Percentiles rank a stretch among this genome's conserved stretches.
Conservation (phyloP, 2,113 vertebrate genomes). For the Canis aureus region DNA sequence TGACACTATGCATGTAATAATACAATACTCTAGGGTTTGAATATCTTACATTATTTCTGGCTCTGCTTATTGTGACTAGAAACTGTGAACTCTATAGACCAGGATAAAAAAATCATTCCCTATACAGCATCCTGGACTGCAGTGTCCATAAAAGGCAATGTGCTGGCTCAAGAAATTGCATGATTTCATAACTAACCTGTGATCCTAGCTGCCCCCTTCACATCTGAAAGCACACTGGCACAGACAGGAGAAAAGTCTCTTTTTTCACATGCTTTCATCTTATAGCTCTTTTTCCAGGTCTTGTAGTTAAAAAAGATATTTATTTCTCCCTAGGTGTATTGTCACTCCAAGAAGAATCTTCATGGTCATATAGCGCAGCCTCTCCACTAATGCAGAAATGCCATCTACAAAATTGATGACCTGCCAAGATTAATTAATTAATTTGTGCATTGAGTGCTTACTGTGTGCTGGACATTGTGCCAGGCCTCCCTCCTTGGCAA, state of each 20-base stretch:
- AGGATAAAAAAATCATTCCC: slow-evolving; percentile 59
- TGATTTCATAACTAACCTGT: slow-evolving; percentile 69
- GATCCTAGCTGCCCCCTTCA: background rate
- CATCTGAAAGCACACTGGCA: background rate
- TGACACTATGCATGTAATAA: slow-evolving; percentile 8
- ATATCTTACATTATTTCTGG: slow-evolving; percentile 49
- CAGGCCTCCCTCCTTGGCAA: background rate
- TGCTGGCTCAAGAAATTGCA: background rate
- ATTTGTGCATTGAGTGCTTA: background rate
- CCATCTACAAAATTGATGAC: background rate
- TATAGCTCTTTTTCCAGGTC: background rate
- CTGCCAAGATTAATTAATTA: background rate
- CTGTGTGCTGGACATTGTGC: background rate
- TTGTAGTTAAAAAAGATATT: slow-evolving; percentile 19
- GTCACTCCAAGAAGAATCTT: background rate
- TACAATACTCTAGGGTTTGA: background rate
- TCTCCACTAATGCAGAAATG: background rate
- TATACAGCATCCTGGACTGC: background rate
- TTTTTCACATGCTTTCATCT: background rate
- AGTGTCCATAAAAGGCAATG: slow-evolving; percentile 58
- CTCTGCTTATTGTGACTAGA: slow-evolving; percentile 21
- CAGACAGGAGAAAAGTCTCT: background rate
- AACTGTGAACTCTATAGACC: slow-evolving; percentile 54
- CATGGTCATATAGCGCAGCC: background rate
- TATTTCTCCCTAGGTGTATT: background rate